These are phyloP conservation scores for Drosophila ambigua DNA, from an alignment of 1,140 invertebrate genomes.

Conservation along the genomic window DNA sequence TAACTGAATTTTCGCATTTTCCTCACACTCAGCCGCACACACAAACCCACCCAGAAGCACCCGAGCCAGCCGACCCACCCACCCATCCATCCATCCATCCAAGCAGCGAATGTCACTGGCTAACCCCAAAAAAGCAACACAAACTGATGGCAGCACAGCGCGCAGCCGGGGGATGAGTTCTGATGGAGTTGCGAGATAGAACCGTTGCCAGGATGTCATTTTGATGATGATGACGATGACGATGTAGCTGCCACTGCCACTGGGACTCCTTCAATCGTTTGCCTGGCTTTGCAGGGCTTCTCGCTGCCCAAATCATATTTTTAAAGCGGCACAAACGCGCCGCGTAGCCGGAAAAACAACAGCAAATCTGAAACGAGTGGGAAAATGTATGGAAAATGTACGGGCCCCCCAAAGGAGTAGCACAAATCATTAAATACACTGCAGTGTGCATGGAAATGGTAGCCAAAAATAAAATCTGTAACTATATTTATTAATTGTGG, in stretches of 20 bases:
- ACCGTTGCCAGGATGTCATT: conserved; percentile 39
- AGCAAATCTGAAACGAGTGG: conserved; percentile 33
- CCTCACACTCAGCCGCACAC: background rate
- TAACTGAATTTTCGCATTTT: conserved; percentile 83
- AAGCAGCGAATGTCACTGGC: conserved; percentile 45
- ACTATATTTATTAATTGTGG: too few species aligned
- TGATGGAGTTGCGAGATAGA: conserved; percentile 4
- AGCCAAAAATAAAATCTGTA: too few species aligned
- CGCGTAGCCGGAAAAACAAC: conserved; percentile 21
- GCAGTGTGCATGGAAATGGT: too few species aligned
- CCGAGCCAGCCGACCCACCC: background rate
- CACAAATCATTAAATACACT: conserved; percentile 20
- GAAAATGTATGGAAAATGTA: background rate
- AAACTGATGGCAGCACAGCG: conserved; percentile 36
- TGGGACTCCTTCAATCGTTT: conserved; percentile 21
- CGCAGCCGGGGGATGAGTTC: conserved; percentile 14
- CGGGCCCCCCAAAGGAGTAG: background rate
- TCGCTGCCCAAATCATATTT: conserved; percentile 44
- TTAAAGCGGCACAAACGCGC: conserved; percentile 50
- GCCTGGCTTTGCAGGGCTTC: conserved; percentile 1
- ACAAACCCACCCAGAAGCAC: background rate
- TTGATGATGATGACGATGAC: conserved; percentile 40
- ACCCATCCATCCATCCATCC: conserved; percentile 25
- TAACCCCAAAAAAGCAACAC: conserved; percentile 47
- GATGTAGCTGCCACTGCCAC: conserved; percentile 13